Evolutionary conservation across 2,888 invertebrate genomes (phyloP).

Genomic region (Dryocosmus kuriphilus): DNA sequence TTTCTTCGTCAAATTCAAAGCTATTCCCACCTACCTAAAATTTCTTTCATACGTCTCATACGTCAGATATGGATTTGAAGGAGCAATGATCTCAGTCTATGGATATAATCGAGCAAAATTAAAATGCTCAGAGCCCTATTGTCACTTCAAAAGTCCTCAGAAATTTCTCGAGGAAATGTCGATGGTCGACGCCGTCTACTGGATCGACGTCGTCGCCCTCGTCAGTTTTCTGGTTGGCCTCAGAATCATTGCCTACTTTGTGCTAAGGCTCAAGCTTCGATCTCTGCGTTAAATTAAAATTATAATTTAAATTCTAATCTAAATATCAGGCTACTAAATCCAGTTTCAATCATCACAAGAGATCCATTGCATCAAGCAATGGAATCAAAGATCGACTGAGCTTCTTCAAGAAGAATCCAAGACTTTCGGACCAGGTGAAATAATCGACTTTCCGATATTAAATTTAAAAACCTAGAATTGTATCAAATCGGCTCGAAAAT

Average conservation of each 20-base stretch:
- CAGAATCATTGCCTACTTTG: slow-evolving; percentile 89
- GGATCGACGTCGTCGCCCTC: slow-evolving; percentile 91
- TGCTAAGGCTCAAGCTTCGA: slow-evolving; percentile 88
- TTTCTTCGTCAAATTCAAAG: slow-evolving; percentile 95
- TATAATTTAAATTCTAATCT: neutral
- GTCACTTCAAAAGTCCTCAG: slow-evolving; percentile 89
- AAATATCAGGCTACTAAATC: neutral
- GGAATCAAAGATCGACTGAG: slow-evolving; percentile 22
- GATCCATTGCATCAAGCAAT: neutral
- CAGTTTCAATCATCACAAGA: slow-evolving; percentile 4
- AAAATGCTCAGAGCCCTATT: slow-evolving; percentile 89
- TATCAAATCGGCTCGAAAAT: slow-evolving; percentile 14
- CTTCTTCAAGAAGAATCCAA: slow-evolving; percentile 24
- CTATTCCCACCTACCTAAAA: slow-evolving; percentile 91
- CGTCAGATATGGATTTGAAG: slow-evolving; percentile 95
- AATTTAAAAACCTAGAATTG: slow-evolving; percentile 9
- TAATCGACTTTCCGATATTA: slow-evolving; percentile 12
- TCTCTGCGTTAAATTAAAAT: slow-evolving; percentile 72
- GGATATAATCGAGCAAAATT: slow-evolving; percentile 90
- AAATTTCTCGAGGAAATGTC: slow-evolving; percentile 92
- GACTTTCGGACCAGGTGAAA: slow-evolving; percentile 31
- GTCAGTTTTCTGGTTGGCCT: slow-evolving; percentile 88
- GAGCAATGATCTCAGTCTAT: slow-evolving; percentile 94
- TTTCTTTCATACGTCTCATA: slow-evolving; percentile 95
- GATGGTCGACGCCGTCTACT: slow-evolving; percentile 87